Base-by-base conservation (phyloP, 1,140 invertebrate genomes). In the Pectinophora gossypiella region DNA sequence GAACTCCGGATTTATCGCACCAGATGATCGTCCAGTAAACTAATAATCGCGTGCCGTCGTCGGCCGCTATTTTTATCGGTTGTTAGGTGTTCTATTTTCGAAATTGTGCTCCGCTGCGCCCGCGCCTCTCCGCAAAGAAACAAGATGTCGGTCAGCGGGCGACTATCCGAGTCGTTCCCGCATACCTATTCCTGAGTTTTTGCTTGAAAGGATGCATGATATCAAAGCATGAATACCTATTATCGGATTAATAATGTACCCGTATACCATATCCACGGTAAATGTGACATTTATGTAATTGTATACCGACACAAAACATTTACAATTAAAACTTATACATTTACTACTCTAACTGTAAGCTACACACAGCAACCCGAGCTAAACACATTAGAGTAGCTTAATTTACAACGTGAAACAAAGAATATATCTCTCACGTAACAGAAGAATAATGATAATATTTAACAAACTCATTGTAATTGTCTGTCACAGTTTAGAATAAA, bases 31-130 rank as follows among this genome's bases (percentile, higher is more conserved):
- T 48, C 57, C 44, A 46, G 60, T 60, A 61, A 61, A 64, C 54
- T 59, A 59, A 64, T 61, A 59, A 63, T 60, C 54, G 53, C 54
- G 48, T 55, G 42, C 23, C 68, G 56, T 50, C 57, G 59, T 54
- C 60, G 67, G 48, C 40, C 46, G 62, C 72, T 85, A 85, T 85
- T 79, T 85, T 59, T 70, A 68, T 60, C 68, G 51, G 52, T 60
- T 54, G 61, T 68, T 68, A 71, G 65, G 59, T 61, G 68, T 65
- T 82, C 80, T 86, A 84, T 84, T 83, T 81, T 65, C 50, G 64
- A 59, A 62, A 59, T 49, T 52, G 56, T 51, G 32, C 12, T 45
- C 52, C 61, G 60, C 66, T 76, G 77, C 83, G 80, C 78, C 75
- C 78, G 78, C 73, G 80, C 73, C 69, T 61, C 60, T 67, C 55